phyloP scores from a whole-genome alignment of 2,113 vertebrate species.

The Microtus pennsylvanicus region DNA sequence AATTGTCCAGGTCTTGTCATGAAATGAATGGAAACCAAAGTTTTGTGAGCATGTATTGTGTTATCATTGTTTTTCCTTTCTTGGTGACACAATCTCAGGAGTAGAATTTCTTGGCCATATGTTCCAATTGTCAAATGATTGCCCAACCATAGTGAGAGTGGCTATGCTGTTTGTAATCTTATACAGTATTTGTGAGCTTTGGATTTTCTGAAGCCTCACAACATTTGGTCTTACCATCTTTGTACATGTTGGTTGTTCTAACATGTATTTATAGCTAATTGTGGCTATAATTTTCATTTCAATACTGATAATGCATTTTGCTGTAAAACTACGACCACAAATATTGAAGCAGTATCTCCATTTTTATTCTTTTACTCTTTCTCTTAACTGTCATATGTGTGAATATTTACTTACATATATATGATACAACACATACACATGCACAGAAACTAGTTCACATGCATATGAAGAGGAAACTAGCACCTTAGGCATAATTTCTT shows the following conservation, averaged over 20 bases:
- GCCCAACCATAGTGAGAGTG: not conserved
- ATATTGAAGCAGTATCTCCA: not conserved
- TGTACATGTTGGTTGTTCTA: not conserved
- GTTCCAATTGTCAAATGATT: not conserved
- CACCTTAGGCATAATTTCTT: not conserved
- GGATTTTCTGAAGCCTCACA: not conserved
- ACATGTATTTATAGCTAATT: not conserved
- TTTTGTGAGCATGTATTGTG: not conserved
- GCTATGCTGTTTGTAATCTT: not conserved
- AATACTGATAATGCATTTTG: not conserved
- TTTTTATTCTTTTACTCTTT: not conserved
- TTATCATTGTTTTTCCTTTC: not conserved
- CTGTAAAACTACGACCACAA: not conserved
- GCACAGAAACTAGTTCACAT: not conserved
- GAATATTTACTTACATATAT: no score
- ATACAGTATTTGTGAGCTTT: accelerated
- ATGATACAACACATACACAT: no score
- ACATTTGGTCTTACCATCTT: not conserved
- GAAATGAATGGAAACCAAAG: not conserved
- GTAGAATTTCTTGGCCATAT: not conserved
- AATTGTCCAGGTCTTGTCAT: not conserved
- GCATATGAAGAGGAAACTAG: not conserved
- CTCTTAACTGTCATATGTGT: not conserved
- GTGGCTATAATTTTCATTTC: not conserved
- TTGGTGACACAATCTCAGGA: not conserved